phyloP scores from a whole-genome alignment of 2,113 vertebrate species.

The Megatriorchis doriae region DNA sequence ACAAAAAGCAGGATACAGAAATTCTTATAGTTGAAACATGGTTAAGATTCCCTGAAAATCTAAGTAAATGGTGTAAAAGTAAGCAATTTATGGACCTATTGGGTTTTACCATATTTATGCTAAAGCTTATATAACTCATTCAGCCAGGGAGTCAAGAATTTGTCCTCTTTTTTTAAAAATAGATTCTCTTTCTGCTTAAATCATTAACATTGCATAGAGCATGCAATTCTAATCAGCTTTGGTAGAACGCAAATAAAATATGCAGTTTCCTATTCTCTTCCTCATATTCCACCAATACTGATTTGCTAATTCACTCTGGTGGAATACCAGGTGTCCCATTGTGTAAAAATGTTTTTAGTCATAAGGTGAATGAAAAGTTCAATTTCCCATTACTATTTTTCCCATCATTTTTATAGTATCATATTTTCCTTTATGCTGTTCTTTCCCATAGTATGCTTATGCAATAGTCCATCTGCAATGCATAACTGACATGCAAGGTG shows the following conservation, averaged over 20 bases:
- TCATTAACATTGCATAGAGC: neutral
- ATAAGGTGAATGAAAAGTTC: neutral
- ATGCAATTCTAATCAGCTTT: slow-evolving; percentile 1
- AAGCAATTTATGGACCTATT: neutral
- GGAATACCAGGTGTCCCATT: slow-evolving; percentile 14
- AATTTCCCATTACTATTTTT: neutral
- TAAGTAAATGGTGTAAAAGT: neutral
- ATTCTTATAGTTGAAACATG: neutral
- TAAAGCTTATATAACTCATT: neutral
- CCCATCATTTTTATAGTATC: neutral
- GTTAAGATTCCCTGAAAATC: neutral
- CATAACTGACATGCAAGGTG: neutral
- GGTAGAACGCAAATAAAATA: neutral
- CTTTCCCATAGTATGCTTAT: neutral
- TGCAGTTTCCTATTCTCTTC: neutral
- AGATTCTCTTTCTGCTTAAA: neutral
- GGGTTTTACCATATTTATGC: neutral
- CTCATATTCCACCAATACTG: neutral
- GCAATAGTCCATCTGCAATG: slow-evolving; percentile 4
- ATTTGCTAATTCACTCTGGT: neutral
- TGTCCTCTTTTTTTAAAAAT: neutral
- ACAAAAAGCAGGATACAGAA: neutral
- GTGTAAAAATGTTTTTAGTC: slow-evolving; percentile 8
- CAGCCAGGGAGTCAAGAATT: neutral
- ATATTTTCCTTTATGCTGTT: neutral